Evolutionary conservation across 2,797 vertebrate species (phyloP).

Genomic region (Chaetophractus vellerosus): DNA sequence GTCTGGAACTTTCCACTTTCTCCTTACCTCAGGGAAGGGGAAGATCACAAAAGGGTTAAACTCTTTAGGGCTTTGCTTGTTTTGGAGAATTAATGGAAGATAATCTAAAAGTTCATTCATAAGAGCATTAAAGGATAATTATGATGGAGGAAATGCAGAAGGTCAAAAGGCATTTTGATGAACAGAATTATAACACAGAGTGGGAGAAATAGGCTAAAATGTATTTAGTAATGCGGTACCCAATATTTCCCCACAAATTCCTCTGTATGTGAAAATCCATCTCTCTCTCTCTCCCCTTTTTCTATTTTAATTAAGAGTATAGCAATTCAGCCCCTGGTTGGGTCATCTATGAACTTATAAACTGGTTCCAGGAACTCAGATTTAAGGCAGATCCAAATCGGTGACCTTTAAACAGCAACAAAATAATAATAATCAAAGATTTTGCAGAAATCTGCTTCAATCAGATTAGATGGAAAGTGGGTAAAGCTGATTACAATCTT

Average conservation of each 20-base stretch:
- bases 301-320: slow-evolving; percentile 82
- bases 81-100: slow-evolving; percentile 93
- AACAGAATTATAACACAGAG: slow-evolving; percentile 89
- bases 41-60: slow-evolving; percentile 90
- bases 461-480: slow-evolving; percentile 93
- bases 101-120: slow-evolving; percentile 94
- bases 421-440: slow-evolving; percentile 91
- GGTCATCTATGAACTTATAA: slow-evolving; percentile 68
- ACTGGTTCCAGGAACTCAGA: slow-evolving; percentile 87
- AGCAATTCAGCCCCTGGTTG: slow-evolving; percentile 66
- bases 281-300: rapidly evolving
- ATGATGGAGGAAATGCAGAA: slow-evolving; percentile 92
- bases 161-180: slow-evolving; percentile 92
- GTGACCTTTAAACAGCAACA: slow-evolving; percentile 93
- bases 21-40: background rate
- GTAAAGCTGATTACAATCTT: slow-evolving; percentile 94
- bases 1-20: background rate
- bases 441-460: slow-evolving; percentile 93
- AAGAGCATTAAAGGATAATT: slow-evolving; percentile 95
- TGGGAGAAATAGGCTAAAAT: slow-evolving; percentile 89
- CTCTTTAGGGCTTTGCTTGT: slow-evolving; percentile 91
- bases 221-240: slow-evolving; percentile 79
- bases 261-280: background rate
- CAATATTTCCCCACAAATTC: slow-evolving; percentile 74
- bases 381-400: slow-evolving; percentile 89